Conservation (phyloP, 2,113 vertebrate species). For the Gallinago paraguaiae region DNA sequence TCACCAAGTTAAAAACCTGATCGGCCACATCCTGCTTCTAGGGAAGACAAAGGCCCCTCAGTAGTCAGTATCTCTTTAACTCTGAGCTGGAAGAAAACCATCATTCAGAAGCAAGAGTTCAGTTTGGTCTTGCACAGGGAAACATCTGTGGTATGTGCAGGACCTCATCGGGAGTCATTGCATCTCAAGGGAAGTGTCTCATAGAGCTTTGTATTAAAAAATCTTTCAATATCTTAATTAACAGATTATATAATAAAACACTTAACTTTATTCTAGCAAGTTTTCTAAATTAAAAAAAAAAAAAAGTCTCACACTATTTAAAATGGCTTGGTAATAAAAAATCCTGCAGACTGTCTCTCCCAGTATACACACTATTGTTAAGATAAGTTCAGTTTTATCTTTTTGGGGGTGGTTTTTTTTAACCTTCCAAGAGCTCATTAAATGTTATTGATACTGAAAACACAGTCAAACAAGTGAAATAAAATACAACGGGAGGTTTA, state of each 20-base stretch:
- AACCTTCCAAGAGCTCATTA: not conserved
- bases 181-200: not conserved
- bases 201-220: not conserved
- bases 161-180: not conserved
- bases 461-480: not conserved
- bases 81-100: not conserved
- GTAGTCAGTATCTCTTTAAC: not conserved
- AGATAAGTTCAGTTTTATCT: not conserved
- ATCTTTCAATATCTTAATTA: not conserved
- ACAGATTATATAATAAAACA: slow-evolving; percentile 4
- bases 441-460: not conserved
- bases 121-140: not conserved
- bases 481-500: not conserved
- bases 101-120: not conserved
- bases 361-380: not conserved
- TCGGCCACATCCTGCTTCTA: not conserved
- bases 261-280: not conserved
- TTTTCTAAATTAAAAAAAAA: not conserved
- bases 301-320: not conserved
- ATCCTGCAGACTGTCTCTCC: not conserved
- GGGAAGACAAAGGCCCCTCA: not conserved
- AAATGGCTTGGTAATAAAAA: not conserved
- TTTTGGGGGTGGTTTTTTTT: not conserved
- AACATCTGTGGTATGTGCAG: not conserved
- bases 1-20: not conserved